Evolutionary conservation across 2,113 vertebrate genomes (phyloP).

Genomic region (Tiliqua scincoides): DNA sequence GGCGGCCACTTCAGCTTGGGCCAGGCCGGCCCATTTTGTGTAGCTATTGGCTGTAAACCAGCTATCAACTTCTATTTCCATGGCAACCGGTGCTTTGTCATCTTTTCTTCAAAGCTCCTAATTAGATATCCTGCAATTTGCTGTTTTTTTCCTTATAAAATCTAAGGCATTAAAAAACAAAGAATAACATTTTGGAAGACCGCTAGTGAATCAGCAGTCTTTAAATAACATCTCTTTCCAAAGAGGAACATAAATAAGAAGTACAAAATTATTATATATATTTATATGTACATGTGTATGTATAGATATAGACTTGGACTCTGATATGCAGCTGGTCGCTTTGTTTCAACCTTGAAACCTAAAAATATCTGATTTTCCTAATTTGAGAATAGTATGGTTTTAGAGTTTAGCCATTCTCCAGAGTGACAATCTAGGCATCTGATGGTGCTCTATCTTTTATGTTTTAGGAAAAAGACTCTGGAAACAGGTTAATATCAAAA

Average conservation of each 20-base stretch:
- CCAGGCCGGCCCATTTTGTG: slow-evolving; percentile 53
- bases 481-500: neutral
- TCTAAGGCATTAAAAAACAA: neutral
- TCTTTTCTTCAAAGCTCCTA: slow-evolving; percentile 75
- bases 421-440: neutral
- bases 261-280: neutral
- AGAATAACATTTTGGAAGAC: slow-evolving; percentile 60
- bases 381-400: slow-evolving; percentile 22
- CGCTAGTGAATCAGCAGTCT: slow-evolving; percentile 59
- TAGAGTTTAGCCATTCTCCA: slow-evolving; percentile 9
- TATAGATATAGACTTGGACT: neutral
- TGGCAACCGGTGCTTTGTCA: slow-evolving; percentile 75
- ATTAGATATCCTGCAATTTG: slow-evolving; percentile 76
- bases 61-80: slow-evolving; percentile 71
- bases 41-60: slow-evolving; percentile 70
- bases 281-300: too few species aligned
- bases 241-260: slow-evolving; percentile 45
- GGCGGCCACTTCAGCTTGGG: too few species aligned
- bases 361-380: neutral
- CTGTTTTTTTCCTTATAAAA: slow-evolving; percentile 53
- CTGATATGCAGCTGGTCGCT: slow-evolving; percentile 41
- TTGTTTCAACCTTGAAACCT: slow-evolving; percentile 42
- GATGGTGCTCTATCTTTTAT: neutral
- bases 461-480: neutral
- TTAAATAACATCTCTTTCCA: slow-evolving; percentile 50